Conservation (phyloP, 1,140 invertebrate genomes). For the Drosophila nannoptera region DNA sequence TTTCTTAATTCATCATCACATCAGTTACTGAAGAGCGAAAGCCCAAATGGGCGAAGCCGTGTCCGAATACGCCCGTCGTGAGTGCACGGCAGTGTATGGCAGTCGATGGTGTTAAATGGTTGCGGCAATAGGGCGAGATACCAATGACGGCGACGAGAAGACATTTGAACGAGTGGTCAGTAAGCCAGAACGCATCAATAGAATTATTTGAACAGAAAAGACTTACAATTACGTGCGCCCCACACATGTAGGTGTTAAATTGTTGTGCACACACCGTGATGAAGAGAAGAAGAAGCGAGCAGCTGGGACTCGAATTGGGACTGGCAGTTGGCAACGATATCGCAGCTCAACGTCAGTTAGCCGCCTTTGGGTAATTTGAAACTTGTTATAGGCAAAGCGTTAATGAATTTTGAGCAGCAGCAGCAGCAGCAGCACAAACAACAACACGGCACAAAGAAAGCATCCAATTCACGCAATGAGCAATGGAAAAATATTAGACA, state of each 20-base stretch:
- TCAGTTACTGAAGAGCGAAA: no score
- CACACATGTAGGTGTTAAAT: constrained; percentile 47
- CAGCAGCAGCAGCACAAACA: constrained; percentile 39
- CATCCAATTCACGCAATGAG: constrained; percentile 37
- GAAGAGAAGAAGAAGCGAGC: constrained; percentile 22
- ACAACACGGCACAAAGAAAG: constrained; percentile 30
- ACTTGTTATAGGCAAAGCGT: constrained; percentile 70
- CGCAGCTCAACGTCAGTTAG: constrained; percentile 50
- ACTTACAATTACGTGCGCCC: constrained; percentile 1
- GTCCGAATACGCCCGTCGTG: neutral
- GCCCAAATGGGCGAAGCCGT: no score
- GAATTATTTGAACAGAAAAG: constrained; percentile 37
- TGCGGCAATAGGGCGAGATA: constrained; percentile 40
- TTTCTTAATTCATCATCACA: no score
- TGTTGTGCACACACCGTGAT: constrained; percentile 46
- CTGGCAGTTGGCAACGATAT: constrained; percentile 24
- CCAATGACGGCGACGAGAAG: constrained; percentile 19
- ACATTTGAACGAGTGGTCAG: constrained; percentile 2
- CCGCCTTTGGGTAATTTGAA: constrained; percentile 67
- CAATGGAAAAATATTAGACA: constrained; percentile 5
- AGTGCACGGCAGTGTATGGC: neutral
- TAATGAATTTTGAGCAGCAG: constrained; percentile 69
- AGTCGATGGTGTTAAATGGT: constrained; percentile 52
- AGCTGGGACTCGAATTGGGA: constrained; percentile 7
- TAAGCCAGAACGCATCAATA: constrained; percentile 40